phyloP scores from a whole-genome alignment of 2,113 vertebrate species.

The Cepphus grylle region DNA sequence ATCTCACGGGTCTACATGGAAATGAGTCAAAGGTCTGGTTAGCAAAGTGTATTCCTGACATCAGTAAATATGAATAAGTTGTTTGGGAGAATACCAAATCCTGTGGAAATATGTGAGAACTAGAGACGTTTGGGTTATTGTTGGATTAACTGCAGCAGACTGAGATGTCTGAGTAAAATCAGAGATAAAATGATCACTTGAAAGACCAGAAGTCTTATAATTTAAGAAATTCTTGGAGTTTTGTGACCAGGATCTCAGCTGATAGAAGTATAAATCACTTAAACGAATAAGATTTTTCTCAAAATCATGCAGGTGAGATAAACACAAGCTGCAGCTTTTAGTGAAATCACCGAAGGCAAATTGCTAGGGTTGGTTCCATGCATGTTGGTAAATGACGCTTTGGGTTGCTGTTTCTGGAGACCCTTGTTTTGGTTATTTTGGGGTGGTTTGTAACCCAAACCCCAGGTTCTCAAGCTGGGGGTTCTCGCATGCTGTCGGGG shows the following conservation, averaged over 20 bases:
- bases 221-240: neutral
- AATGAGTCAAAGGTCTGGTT: neutral
- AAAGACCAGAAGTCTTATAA: neutral
- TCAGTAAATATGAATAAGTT: neutral
- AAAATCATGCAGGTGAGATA: neutral
- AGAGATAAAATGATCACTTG: neutral
- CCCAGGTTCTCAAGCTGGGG: neutral
- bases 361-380: neutral
- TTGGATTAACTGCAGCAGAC: neutral
- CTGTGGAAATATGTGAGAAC: neutral
- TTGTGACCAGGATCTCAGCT: neutral
- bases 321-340: neutral
- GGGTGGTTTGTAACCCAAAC: neutral
- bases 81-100: neutral
- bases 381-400: too few relatives aligned
- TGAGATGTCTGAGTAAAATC: neutral
- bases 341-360: neutral
- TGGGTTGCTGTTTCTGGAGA: accelerated
- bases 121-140: neutral
- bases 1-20: neutral
- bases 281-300: neutral
- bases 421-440: neutral
- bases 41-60: neutral
- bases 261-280: neutral
- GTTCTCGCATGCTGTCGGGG: accelerated